phyloP scores from a whole-genome alignment of 2,888 invertebrate species.

The Melanostoma scalare region DNA sequence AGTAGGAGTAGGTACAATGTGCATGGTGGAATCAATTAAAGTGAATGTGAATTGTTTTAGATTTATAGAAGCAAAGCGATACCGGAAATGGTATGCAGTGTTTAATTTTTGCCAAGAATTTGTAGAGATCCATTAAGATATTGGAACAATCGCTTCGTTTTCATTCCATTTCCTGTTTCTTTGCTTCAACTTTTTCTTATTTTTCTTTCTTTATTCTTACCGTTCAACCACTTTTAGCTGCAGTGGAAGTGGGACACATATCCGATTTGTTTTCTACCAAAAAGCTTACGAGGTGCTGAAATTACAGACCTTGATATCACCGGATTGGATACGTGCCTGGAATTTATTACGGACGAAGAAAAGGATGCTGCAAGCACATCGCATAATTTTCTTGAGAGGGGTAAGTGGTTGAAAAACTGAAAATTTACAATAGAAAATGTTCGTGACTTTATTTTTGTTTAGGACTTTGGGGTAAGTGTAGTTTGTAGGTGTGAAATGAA shows the following conservation, averaged over 20 bases:
- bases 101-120: conserved; percentile 35
- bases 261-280: conserved; percentile 82
- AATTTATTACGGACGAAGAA: conserved; percentile 83
- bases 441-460: conserved; percentile 22
- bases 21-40: conserved; percentile 54
- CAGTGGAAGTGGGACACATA: conserved; percentile 82
- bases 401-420: conserved; percentile 75
- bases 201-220: conserved; percentile 3
- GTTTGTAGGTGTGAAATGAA: too few species aligned
- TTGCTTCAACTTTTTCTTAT: not conserved
- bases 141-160: not conserved
- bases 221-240: conserved; percentile 74
- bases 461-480: not conserved
- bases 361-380: conserved; percentile 83
- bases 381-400: conserved; percentile 83
- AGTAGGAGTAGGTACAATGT: conserved; percentile 3
- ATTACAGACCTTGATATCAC: conserved; percentile 81
- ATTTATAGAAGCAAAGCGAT: conserved; percentile 9
- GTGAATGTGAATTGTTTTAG: conserved; percentile 49
- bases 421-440: conserved; percentile 2
- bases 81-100: conserved; percentile 8
- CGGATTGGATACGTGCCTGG: conserved; percentile 81
- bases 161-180: conserved; percentile 7
- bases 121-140: conserved; percentile 39
- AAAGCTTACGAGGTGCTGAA: conserved; percentile 81